Evolutionary conservation across 1,140 invertebrate species (phyloP).

Genomic region (Hylaeus anthracinus): DNA sequence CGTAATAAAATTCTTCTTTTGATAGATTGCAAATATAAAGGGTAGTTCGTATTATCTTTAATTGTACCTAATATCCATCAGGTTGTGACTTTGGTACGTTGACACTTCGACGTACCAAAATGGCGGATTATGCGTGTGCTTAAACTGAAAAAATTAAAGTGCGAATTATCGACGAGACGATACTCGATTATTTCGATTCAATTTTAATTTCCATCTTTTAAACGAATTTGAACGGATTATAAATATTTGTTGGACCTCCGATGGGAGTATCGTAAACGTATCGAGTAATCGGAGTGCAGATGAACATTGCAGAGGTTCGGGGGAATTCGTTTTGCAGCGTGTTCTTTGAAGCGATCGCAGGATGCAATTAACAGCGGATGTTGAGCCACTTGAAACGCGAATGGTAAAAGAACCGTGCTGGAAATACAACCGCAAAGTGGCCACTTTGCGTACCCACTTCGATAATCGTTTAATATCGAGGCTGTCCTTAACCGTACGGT

Average conservation of each 20-base stretch:
- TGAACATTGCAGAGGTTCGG: constrained; percentile 12
- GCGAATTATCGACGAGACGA: too few relatives aligned
- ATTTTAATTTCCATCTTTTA: too few relatives aligned
- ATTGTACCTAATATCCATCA: too few relatives aligned
- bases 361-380: constrained; percentile 52
- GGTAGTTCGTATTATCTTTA: too few relatives aligned
- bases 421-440: constrained; percentile 31
- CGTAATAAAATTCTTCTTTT: too few relatives aligned
- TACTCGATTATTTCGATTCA: too few relatives aligned
- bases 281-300: neutral
- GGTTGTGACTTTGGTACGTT: too few relatives aligned
- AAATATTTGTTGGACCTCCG: neutral
- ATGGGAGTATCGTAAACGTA: neutral
- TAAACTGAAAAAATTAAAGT: too few relatives aligned
- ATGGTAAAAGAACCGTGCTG: constrained; percentile 24
- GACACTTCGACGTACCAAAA: too few relatives aligned
- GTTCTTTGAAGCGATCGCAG: constrained; percentile 58
- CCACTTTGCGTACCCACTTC: constrained; percentile 23
- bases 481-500: neutral
- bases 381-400: constrained; percentile 40
- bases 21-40: too few relatives aligned
- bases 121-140: too few relatives aligned
- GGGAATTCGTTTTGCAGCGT: constrained; percentile 28
- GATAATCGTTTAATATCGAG: constrained; percentile 34
- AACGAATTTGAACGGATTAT: too few relatives aligned